Percentiles rank a stretch among this genome's conserved stretches.
Conservation (phyloP, 2,113 vertebrate genomes). For the Apodemus speciosus region DNA sequence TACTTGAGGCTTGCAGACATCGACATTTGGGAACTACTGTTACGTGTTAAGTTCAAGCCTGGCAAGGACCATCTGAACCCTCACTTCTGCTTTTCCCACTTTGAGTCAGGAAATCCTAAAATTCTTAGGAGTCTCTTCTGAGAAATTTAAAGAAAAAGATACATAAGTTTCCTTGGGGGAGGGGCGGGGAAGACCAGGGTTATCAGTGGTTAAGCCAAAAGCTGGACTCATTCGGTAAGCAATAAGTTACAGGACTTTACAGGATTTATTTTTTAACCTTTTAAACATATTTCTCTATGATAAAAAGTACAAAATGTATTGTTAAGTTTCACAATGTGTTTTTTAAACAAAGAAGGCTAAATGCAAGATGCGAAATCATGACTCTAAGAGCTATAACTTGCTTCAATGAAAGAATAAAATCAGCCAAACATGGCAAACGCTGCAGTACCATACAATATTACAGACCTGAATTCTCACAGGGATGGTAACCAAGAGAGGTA, state of each 20-base stretch:
- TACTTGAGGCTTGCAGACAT: not conserved
- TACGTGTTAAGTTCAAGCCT: not conserved
- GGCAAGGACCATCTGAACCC: not conserved
- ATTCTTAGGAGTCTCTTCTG: slow-evolving; percentile 5
- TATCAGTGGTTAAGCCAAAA: not conserved
- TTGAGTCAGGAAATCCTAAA: slow-evolving; percentile 28
- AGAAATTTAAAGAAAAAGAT: slow-evolving; percentile 9
- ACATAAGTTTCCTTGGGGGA: not conserved
- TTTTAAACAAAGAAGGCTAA: not conserved
- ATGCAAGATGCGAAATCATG: not conserved
- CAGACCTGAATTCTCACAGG: slow-evolving; percentile 9
- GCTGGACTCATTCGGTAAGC: not conserved
- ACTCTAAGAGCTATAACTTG: not conserved
- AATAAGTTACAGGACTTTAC: slow-evolving; percentile 12
- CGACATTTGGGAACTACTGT: slow-evolving; percentile 6
- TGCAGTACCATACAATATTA: slow-evolving; percentile 77
- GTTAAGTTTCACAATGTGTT: not conserved
- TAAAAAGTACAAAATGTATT: not conserved
- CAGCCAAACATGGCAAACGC: not conserved
- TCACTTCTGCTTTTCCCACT: slow-evolving; percentile 42
- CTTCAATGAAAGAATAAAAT: slow-evolving; percentile 29
- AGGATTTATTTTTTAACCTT: slow-evolving; percentile 11
- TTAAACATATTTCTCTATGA: slow-evolving; percentile 28
- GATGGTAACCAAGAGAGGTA: not conserved
- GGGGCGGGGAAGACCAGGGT: not conserved